phyloP scores from a whole-genome alignment of 23 tunicate genomes.

The Trididemnum miniatum region DNA sequence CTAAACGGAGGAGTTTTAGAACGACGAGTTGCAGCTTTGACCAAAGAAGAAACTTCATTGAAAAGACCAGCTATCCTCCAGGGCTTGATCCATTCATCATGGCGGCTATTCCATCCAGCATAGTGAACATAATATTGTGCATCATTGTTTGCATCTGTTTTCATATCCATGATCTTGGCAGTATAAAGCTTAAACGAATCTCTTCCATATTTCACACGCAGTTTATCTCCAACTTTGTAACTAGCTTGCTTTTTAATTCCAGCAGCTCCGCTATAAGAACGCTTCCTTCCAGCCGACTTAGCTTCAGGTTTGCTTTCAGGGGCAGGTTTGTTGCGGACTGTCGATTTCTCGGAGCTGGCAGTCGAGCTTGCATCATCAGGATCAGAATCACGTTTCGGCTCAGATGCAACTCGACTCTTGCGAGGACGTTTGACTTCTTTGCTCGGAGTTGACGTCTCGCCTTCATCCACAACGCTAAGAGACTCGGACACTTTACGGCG shows the following conservation, averaged over 20 bases:
- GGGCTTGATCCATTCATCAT: conserved; percentile 77
- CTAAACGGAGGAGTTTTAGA: conserved; percentile 8
- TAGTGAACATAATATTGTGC: conserved; percentile 73
- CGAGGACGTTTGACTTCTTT: conserved; percentile 32
- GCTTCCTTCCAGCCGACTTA: conserved; percentile 11
- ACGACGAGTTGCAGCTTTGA: not conserved
- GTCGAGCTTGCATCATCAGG: conserved; percentile 55
- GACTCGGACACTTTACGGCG: conserved; percentile 51
- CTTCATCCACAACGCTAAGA: conserved; percentile 35
- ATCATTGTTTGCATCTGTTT: conserved; percentile 41
- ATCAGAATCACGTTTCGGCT: conserved; percentile 46
- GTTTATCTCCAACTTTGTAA: conserved; percentile 56
- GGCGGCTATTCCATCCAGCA: conserved; percentile 83
- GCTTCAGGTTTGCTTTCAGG: not conserved
- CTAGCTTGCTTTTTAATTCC: conserved; percentile 10
- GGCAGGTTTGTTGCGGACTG: not conserved
- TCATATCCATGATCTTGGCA: conserved; percentile 77
- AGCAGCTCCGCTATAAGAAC: conserved; percentile 46
- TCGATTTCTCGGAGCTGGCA: conserved; percentile 56
- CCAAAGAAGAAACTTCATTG: not conserved
- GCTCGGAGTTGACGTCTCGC: not conserved
- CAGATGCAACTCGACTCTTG: conserved; percentile 7
- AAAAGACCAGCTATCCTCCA: conserved; percentile 37
- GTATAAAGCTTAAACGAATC: conserved; percentile 68
- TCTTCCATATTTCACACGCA: conserved; percentile 77